A percentile compares a stretch with the other conserved stretches of the same genome.
phyloP scores from a whole-genome alignment of 2,113 vertebrate genomes.

The Beaufortia kweichowensis region DNA sequence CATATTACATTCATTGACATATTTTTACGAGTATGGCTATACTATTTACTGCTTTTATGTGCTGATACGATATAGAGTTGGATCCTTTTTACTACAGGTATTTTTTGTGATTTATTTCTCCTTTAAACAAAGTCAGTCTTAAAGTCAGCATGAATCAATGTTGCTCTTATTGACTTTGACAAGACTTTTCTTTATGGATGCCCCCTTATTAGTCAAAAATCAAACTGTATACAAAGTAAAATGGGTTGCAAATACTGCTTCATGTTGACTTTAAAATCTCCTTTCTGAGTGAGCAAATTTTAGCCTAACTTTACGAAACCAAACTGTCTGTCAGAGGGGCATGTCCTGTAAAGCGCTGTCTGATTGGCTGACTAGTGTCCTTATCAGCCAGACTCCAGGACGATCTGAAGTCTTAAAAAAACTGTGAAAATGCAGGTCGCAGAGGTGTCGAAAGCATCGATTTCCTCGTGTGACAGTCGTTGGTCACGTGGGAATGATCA shows the following conservation, averaged over 20 bases:
- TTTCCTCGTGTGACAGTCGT: constrained; percentile 9
- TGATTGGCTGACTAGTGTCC: constrained; percentile 19
- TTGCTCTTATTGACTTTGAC: no score
- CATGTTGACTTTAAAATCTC: neutral
- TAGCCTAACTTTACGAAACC: neutral
- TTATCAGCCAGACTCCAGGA: constrained; percentile 23
- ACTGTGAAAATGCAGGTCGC: constrained; percentile 24
- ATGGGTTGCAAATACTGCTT: neutral
- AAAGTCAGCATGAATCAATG: constrained; percentile 5
- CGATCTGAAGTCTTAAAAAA: constrained; percentile 25
- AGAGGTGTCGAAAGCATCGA: constrained; percentile 4
- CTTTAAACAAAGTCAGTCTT: constrained; percentile 14
- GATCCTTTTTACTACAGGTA: constrained; percentile 35
- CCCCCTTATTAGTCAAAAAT: no score
- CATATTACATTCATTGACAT: constrained; percentile 37
- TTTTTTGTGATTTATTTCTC: neutral
- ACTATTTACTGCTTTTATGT: constrained; percentile 42
- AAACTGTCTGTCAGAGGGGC: constrained; percentile 28
- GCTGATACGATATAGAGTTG: constrained; percentile 36
- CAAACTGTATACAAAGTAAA: no score
- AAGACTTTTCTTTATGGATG: no score
- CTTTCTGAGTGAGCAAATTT: neutral
- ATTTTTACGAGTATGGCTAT: constrained; percentile 28
- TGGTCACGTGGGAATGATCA: constrained; percentile 1
- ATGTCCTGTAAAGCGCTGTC: constrained; percentile 31